Conservation (phyloP, 2,113 vertebrate species). For the Stomatorhinus ivindoensis region DNA sequence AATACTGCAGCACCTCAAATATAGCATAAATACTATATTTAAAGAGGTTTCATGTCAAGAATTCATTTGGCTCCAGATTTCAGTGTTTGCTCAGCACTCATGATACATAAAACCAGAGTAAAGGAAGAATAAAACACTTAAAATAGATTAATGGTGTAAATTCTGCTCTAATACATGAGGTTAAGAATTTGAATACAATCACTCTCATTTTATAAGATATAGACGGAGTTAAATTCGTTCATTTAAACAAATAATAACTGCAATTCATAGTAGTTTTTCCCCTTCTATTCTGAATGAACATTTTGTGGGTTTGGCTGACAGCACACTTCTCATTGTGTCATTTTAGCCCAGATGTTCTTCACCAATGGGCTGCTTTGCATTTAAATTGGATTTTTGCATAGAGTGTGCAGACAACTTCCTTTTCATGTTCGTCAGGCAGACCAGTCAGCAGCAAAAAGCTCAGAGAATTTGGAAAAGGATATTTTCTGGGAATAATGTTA, state of each 20-base stretch:
- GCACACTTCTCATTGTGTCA: neutral
- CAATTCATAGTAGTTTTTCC: neutral
- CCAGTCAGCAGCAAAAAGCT: neutral
- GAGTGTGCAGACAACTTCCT: neutral
- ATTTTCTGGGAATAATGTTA: neutral
- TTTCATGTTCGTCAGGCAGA: neutral
- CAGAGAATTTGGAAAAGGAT: neutral
- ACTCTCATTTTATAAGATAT: neutral
- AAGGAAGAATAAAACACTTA: neutral
- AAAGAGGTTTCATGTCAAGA: neutral
- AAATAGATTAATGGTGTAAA: neutral
- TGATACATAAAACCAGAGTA: neutral
- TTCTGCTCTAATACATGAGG: neutral
- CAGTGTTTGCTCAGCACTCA: neutral
- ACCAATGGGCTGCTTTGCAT: conserved; percentile 15
- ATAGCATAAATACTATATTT: neutral
- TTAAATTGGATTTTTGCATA: conserved; percentile 15
- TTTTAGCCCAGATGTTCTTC: conserved; percentile 7
- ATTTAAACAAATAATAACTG: neutral
- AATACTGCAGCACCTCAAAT: neutral
- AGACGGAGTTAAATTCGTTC: neutral
- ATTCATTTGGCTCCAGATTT: neutral
- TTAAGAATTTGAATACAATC: neutral
- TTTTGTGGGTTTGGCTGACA: neutral
- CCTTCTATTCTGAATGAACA: neutral